Percentiles rank a stretch among this genome's conserved stretches.
phyloP scores from a whole-genome alignment of 2,888 invertebrate species.

The Brenthis ino region DNA sequence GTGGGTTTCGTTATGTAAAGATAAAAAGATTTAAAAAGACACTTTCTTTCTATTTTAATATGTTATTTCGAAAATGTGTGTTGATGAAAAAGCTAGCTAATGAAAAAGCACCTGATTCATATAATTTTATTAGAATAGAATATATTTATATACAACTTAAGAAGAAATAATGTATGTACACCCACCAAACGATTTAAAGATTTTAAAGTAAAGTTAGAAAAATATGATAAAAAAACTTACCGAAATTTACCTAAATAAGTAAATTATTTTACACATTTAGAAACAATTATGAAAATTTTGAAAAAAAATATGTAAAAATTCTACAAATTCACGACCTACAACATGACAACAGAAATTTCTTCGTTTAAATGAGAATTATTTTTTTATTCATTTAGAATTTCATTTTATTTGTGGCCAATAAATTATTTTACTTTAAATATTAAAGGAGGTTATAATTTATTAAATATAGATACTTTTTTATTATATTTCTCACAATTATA shows the following conservation, averaged over 20 bases:
- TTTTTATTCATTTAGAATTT: neutral
- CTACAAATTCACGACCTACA: slow-evolving; percentile 20
- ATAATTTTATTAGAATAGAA: no score
- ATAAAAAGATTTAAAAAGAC: no score
- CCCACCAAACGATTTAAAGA: no score
- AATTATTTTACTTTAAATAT: neutral
- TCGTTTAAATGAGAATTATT: slow-evolving; percentile 11
- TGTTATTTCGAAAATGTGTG: no score
- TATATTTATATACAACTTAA: no score
- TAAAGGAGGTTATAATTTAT: neutral
- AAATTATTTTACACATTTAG: neutral
- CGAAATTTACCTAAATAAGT: slow-evolving; percentile 4
- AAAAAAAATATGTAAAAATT: slow-evolving; percentile 1
- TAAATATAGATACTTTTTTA: no score
- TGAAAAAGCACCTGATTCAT: no score
- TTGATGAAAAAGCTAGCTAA: no score
- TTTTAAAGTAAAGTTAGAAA: neutral
- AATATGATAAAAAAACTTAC: slow-evolving; percentile 4
- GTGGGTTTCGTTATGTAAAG: no score
- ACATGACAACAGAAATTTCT: slow-evolving; percentile 29
- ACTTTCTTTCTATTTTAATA: no score
- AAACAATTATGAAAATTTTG: slow-evolving; percentile 6
- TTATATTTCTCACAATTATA: no score
- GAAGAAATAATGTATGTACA: no score
- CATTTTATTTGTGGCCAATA: neutral